Evolutionary conservation across 2,888 invertebrate genomes (phyloP), one percentile per base, ranked within the genome.

Genomic region (Cistogaster globosa): DNA sequence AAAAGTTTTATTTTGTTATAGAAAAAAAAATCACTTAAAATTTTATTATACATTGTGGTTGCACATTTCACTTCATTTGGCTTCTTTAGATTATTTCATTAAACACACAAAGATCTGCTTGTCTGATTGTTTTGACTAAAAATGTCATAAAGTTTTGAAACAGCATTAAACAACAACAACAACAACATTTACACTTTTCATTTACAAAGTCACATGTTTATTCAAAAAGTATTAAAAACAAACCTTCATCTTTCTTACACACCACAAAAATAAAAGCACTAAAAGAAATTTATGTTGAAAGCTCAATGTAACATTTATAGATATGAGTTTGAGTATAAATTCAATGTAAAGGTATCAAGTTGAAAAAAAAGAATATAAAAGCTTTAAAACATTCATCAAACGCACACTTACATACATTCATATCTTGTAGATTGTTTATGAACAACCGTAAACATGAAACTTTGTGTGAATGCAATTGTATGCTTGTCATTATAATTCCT

Each of bases 61-160:
- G 82, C 75, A 72, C 62, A 58, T 71, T 75, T 69, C 51, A 48
- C 53, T 75, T 60, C 26, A 65, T 57, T 82, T 53, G 74, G 71
- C 74, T 83, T 45, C 58, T 72, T 55, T 42, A 51, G 58, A 42
- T 71, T 48, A 65, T 79, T 65, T 58, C 57, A 55, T 63, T 63
- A 55, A 38, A 57, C 45, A 55, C 60, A 53, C 6, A 57, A 68
- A 58, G 71, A 74, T 68, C 63, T 69, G 84, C 71, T 80, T 83
- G 77, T 80, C 86, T 87, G 87, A 88, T 87, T 88, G 88, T 88
- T 88, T 83, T 87, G 86, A 88, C 87, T 87, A 58, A 80, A 86
- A 87, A 86, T 88, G 88, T 88, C 88, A 87, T 75, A 85, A 85
- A 87, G 68, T 79, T 83, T 68, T 71, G 72, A 48, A 14, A 4